Evolutionary conservation across 2,888 invertebrate genomes (phyloP).

Genomic region (Catocala fraxini): DNA sequence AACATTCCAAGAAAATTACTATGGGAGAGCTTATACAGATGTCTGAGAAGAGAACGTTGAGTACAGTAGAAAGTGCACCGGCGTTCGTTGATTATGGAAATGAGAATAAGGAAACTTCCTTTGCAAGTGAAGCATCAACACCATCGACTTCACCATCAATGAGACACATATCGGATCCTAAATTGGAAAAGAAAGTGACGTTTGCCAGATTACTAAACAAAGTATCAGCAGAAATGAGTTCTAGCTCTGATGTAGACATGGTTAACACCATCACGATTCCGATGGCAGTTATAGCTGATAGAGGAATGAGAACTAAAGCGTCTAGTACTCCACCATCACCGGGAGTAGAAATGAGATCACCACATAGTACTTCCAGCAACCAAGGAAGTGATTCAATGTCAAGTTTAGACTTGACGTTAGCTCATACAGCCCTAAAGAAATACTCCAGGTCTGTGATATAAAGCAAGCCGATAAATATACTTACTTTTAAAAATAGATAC

Average conservation of each 20-base stretch:
- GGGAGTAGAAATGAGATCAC: conserved; percentile 88
- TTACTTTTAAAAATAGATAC: too few relatives aligned
- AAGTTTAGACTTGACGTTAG: conserved; percentile 90
- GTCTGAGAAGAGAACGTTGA: conserved; percentile 88
- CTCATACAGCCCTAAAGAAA: conserved; percentile 88
- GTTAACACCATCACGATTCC: conserved; percentile 84
- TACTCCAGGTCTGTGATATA: conserved; percentile 72
- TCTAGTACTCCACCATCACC: conserved; percentile 90
- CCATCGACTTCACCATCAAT: conserved; percentile 86
- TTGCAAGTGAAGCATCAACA: conserved; percentile 84
- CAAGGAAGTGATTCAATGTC: conserved; percentile 93
- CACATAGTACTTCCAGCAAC: conserved; percentile 92
- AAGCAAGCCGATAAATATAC: too few relatives aligned
- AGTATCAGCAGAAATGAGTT: conserved; percentile 93
- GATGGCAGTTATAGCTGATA: conserved; percentile 79
- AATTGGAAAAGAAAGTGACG: conserved; percentile 93
- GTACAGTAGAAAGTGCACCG: conserved; percentile 82
- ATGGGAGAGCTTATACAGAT: conserved; percentile 92
- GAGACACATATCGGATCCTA: conserved; percentile 89
- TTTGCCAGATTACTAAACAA: conserved; percentile 92
- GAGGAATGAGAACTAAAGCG: conserved; percentile 76
- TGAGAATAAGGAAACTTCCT: conserved; percentile 89
- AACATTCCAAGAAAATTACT: conserved; percentile 89
- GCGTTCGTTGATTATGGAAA: conserved; percentile 80
- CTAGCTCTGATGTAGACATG: conserved; percentile 91